phyloP scores from a whole-genome alignment of 2,797 vertebrate species.

The Sphenodon punctatus region DNA sequence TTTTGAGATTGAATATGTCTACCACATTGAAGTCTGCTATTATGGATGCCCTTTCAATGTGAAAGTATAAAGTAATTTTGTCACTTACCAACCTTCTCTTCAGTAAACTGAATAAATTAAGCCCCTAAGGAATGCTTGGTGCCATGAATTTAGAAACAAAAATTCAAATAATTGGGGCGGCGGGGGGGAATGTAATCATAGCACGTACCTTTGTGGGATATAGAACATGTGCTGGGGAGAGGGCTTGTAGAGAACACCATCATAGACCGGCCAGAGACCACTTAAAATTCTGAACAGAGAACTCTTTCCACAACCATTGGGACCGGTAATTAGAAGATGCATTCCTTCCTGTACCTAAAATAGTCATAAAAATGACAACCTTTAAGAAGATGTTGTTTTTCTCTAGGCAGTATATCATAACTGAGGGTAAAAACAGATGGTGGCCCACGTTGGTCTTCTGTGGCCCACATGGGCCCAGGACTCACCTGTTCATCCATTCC shows the following conservation, averaged over 20 bases:
- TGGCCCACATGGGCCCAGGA: no score
- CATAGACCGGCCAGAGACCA: conserved; percentile 94
- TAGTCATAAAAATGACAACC: conserved; percentile 28
- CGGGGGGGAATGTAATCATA: neutral
- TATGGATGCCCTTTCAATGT: no score
- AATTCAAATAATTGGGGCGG: neutral
- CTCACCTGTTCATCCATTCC: no score
- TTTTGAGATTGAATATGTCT: no score
- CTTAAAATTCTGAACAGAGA: conserved; percentile 95
- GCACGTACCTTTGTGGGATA: conserved; percentile 91
- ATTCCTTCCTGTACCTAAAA: conserved; percentile 90
- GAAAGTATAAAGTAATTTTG: no score
- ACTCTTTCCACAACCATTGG: conserved; percentile 95
- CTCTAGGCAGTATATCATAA: neutral
- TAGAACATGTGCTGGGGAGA: conserved; percentile 94
- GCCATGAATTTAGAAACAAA: neutral
- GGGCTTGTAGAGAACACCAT: conserved; percentile 89
- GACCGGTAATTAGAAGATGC: conserved; percentile 94
- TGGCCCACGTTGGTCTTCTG: no score
- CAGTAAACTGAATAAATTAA: no score
- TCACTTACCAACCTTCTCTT: no score
- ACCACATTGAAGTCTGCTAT: no score
- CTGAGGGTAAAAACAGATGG: no score
- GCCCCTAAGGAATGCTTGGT: neutral
- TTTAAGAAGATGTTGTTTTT: neutral